Conservation (phyloP, 2,113 vertebrate species). For the Prionailurus bengalensis region DNA sequence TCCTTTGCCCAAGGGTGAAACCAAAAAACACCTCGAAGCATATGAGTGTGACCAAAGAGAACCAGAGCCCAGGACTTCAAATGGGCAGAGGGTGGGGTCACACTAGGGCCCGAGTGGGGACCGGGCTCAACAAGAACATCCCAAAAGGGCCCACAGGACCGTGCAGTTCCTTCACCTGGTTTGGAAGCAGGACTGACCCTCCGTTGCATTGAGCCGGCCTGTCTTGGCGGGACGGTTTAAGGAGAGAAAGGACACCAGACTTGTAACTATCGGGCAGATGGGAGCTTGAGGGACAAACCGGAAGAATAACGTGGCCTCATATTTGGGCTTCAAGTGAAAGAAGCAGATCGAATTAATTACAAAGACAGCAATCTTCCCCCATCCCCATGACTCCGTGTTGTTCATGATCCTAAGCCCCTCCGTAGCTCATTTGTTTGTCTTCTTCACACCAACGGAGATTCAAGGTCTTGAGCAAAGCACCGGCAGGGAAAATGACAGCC, state of each 20-base stretch:
- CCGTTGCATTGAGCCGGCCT: neutral
- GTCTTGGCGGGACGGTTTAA: neutral
- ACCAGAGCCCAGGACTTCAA: neutral
- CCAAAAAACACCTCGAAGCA: neutral
- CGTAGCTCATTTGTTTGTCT: neutral
- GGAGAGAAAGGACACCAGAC: neutral
- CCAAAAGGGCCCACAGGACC: neutral
- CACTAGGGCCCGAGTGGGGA: neutral
- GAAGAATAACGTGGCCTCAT: neutral
- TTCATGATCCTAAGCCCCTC: neutral
- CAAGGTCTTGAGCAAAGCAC: neutral
- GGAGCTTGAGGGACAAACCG: neutral
- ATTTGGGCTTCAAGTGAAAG: neutral
- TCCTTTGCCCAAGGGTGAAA: neutral
- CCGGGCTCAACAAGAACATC: neutral
- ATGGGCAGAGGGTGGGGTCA: neutral
- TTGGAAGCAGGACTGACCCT: neutral
- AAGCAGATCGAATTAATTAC: neutral
- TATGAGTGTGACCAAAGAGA: neutral
- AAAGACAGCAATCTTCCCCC: neutral
- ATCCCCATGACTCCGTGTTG: neutral
- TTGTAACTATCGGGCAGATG: neutral
- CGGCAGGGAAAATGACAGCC: neutral
- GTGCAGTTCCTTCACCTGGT: neutral
- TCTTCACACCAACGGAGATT: neutral